Conservation (phyloP, 1,140 invertebrate genomes). For the Sycophila sp. region DNA sequence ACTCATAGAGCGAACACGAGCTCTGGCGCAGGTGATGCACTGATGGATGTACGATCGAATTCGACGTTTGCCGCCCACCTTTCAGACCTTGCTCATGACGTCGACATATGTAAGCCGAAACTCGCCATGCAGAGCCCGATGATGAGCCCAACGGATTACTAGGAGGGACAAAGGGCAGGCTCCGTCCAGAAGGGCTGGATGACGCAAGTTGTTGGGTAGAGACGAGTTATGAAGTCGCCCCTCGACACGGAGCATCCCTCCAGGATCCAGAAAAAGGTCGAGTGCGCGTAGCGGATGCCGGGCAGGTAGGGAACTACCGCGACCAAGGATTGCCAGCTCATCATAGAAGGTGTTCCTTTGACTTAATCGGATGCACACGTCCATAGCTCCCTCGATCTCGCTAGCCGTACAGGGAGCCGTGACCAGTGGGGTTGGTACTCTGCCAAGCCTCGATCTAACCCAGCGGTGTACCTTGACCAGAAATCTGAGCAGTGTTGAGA, state of each 20-base stretch:
- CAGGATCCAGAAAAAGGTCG: neutral
- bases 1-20: no score
- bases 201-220: neutral
- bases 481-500: neutral
- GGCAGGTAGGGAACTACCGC: neutral
- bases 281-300: neutral
- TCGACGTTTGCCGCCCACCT: neutral
- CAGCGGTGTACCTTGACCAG: neutral
- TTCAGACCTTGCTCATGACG: neutral
- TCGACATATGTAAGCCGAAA: neutral
- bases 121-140: neutral
- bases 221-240: conserved; percentile 9
- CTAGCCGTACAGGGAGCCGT: neutral
- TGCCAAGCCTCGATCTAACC: neutral
- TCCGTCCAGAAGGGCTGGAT: conserved; percentile 16
- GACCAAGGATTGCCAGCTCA: neutral
- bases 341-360: neutral
- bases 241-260: conserved; percentile 15
- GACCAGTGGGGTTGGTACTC: neutral
- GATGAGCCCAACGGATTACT: neutral
- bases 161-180: neutral
- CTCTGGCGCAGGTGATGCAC: no score
- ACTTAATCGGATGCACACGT: neutral
- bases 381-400: neutral
- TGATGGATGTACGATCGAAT: no score